Percentiles rank a stretch among this genome's conserved stretches.
These are phyloP conservation scores for Drosophila virilis DNA, from an alignment of 1,140 invertebrate genomes.

Conservation along the genomic window DNA sequence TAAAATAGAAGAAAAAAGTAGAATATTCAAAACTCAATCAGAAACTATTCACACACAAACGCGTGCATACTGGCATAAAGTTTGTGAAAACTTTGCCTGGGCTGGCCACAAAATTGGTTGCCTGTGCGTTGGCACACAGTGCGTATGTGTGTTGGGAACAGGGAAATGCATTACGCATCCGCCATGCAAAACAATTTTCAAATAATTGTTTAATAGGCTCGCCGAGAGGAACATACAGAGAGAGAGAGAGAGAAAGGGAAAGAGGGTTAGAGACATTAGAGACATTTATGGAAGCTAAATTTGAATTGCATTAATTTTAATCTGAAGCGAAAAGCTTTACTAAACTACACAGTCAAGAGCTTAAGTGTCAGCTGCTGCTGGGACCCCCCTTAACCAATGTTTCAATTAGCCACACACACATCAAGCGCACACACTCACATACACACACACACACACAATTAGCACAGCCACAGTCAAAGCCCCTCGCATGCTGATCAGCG, in stretches of 20 bases:
- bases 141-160: slow-evolving; percentile 29
- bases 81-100: slow-evolving; percentile 58
- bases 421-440: slow-evolving; percentile 10
- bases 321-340: slow-evolving; percentile 50
- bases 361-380: slow-evolving; percentile 22
- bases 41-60: slow-evolving; percentile 69
- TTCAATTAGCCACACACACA: slow-evolving; percentile 56
- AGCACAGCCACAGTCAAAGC: slow-evolving; percentile 1
- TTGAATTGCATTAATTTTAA: slow-evolving; percentile 58
- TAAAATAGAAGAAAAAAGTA: slow-evolving; percentile 19
- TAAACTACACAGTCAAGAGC: slow-evolving; percentile 26
- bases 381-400: slow-evolving; percentile 42
- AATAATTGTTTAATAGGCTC: slow-evolving; percentile 26
- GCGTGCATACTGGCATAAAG: slow-evolving; percentile 20
- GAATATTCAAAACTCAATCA: slow-evolving; percentile 60
- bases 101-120: slow-evolving; percentile 42
- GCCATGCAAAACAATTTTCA: slow-evolving; percentile 29
- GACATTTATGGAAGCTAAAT: slow-evolving; percentile 25
- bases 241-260: background rate
- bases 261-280: background rate
- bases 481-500: slow-evolving; percentile 71
- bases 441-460: slow-evolving; percentile 11
- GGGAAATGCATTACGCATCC: slow-evolving; percentile 30
- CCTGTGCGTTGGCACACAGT: slow-evolving; percentile 6
- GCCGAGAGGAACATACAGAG: background rate